Percentiles rank a stretch among this genome's conserved stretches.
Evolutionary conservation across 92 coral and sea anemone species (phyloP).

Genomic region (Heteractis magnifica): DNA sequence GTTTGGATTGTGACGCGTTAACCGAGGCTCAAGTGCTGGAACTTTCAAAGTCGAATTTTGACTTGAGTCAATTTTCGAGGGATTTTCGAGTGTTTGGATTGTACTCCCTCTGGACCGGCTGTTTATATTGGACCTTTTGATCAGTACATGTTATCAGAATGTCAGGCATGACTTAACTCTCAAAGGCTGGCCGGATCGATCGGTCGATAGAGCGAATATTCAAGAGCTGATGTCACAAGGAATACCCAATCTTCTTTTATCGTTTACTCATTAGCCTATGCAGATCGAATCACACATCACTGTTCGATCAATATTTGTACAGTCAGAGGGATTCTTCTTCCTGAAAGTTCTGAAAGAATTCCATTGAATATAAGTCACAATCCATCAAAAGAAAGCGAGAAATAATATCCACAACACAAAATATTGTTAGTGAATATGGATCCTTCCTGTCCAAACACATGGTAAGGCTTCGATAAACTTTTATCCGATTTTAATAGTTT

Average conservation of each 20-base stretch:
- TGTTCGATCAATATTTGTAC: constrained; percentile 20
- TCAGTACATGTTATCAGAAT: background rate
- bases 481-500: background rate
- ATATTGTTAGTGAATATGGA: background rate
- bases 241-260: background rate
- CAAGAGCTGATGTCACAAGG: constrained; percentile 12
- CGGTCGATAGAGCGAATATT: background rate
- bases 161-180: constrained; percentile 17
- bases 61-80: background rate
- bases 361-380: background rate
- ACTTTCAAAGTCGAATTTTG: background rate
- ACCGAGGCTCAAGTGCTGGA: constrained; percentile 12
- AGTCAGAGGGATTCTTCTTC: background rate
- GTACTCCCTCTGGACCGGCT: constrained; percentile 19
- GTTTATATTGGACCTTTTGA: constrained; percentile 26
- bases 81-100: constrained; percentile 22
- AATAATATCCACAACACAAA: background rate
- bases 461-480: background rate
- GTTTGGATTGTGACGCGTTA: constrained; percentile 18
- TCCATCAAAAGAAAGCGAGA: background rate
- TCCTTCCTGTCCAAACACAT: background rate
- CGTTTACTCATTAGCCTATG: constrained; percentile 11
- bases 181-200: background rate
- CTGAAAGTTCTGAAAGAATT: background rate
- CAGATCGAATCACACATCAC: constrained; percentile 7